These are phyloP conservation scores for Tribolium freemani DNA, from an alignment of 2,888 invertebrate genomes.

Conservation along the genomic window DNA sequence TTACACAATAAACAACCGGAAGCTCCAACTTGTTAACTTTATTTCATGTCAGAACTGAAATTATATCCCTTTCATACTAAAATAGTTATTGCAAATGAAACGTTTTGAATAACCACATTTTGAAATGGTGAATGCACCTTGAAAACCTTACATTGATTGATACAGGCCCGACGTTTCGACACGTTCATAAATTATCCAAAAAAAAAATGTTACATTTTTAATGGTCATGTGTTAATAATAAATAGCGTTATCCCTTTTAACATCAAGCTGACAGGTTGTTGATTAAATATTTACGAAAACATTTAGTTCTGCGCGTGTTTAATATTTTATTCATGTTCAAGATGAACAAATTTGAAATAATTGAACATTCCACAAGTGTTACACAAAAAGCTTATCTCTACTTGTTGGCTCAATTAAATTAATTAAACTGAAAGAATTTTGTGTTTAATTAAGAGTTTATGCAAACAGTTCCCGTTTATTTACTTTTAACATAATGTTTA, in stretches of 20 bases:
- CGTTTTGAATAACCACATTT: background rate
- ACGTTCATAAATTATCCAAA: background rate
- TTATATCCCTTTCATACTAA: background rate
- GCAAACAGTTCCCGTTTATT: background rate
- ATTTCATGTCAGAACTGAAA: background rate
- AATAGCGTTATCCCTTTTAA: background rate
- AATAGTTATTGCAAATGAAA: background rate
- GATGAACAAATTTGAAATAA: background rate
- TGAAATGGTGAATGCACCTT: too few relatives aligned
- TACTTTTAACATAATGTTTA: background rate
- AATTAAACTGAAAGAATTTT: background rate
- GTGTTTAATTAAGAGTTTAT: background rate
- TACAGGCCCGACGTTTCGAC: background rate
- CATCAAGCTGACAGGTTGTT: background rate
- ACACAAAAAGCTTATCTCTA: background rate
- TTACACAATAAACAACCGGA: background rate
- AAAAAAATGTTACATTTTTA: background rate
- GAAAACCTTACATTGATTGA: background rate
- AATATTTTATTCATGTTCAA: background rate
- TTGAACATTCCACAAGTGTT: background rate
- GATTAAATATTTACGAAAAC: background rate
- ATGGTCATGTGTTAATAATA: background rate
- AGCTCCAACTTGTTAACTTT: slow-evolving; percentile 1
- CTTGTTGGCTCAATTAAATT: background rate
- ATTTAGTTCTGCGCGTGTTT: background rate